Evolutionary conservation across 1,140 invertebrate genomes (phyloP), one percentile per base, ranked within the genome.

Genomic region (Papilio glaucus): DNA sequence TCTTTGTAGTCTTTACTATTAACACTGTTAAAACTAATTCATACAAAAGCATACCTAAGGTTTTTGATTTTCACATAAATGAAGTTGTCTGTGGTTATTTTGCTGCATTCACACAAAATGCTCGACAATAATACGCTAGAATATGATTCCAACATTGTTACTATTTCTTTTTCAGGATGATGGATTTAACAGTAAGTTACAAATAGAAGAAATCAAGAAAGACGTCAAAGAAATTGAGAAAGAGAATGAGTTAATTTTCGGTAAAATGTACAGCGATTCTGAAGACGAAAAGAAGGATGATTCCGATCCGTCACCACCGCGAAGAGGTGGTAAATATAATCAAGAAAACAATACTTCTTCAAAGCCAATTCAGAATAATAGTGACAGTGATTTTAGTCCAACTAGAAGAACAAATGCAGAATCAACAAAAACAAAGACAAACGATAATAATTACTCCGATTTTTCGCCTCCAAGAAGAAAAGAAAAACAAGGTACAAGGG

Each of bases 211-310:
- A 85, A 87, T 90, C 8, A 92, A 90, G 65, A 83, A 77, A 41
- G 80, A 86, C 60, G 77, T 85, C 5, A 91, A 88, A 78, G 83
- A 90, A 76, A 62, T 74, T 7, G 84, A 91, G 67, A 91, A 93
- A 76, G 88, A 92, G 72, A 90, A 91, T 81, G 87, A 89, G 77
- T 38, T 91, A 6, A 81, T 91, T 24, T 92, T 90, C 73, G 89
- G 90, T 9, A 91, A 92, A 91, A 92, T 92, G 90, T 92, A 91
- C 74, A 92, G 90, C 73, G 90, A 92, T 71, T 91, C 90, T 0
- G 90, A 92, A 73, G 88, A 92, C 78, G 88, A 90, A 72, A 83
- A 87, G 62, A 82, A 86, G n/a, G 79, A 84, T 79, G 86, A 90
- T 72, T 90, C 84, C 4, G 90, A 93, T 45, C 15, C 72, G 13